phyloP scores from a whole-genome alignment of 92 coral and sea anemone species.

The Siderastrea siderea region DNA sequence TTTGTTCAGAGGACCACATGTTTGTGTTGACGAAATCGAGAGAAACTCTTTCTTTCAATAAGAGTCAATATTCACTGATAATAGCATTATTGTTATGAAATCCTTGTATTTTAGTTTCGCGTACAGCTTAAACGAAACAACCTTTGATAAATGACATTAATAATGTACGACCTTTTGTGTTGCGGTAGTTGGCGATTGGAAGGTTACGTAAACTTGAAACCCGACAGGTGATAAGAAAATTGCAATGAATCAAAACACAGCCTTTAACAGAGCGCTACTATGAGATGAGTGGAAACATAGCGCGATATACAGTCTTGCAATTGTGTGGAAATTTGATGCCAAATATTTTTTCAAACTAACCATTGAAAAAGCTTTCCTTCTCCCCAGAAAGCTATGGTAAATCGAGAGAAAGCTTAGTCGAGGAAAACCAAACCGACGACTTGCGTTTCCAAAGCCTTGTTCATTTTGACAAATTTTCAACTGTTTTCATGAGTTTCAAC shows the following conservation, averaged over 20 bases:
- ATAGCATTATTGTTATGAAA: neutral
- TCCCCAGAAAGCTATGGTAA: too few relatives aligned
- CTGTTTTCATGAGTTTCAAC: too few relatives aligned
- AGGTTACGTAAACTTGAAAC: neutral
- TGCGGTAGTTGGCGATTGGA: neutral
- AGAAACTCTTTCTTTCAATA: neutral
- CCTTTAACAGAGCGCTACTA: too few relatives aligned
- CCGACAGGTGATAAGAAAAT: slow-evolving; percentile 24
- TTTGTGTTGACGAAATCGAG: neutral
- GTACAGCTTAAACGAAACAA: neutral
- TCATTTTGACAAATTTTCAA: too few relatives aligned
- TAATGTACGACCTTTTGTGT: slow-evolving; percentile 5
- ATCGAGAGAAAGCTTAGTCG: too few relatives aligned
- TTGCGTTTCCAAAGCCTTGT: too few relatives aligned
- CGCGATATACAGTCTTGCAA: too few relatives aligned
- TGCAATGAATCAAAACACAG: neutral
- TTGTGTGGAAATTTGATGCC: too few relatives aligned
- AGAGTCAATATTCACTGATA: slow-evolving; percentile 1
- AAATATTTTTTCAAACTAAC: too few relatives aligned
- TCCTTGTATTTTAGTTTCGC: neutral
- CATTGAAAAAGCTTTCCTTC: too few relatives aligned
- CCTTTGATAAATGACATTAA: slow-evolving; percentile 19
- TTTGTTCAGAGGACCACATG: neutral
- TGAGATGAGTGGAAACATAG: neutral
- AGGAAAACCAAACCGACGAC: too few relatives aligned